These are phyloP conservation scores for Dorcus hopei DNA, from an alignment of 2,888 invertebrate species.

Conservation along the genomic window DNA sequence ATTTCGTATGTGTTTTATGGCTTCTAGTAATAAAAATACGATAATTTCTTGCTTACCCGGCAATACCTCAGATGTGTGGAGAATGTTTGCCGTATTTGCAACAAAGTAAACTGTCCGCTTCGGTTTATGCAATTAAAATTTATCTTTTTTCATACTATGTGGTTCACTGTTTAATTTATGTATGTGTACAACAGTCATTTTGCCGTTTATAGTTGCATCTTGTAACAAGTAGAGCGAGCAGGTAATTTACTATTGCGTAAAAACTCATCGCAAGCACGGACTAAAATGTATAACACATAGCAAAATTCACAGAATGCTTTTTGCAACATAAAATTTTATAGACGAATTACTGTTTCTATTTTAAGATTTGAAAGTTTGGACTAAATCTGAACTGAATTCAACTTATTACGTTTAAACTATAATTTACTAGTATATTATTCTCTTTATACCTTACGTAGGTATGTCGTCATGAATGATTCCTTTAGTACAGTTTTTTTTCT, in stretches of 20 bases:
- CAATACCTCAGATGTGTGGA: not conserved
- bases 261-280: too few relatives aligned
- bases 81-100: conserved; percentile 1
- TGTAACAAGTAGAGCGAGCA: not conserved
- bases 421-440: too few relatives aligned
- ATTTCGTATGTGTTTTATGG: conserved; percentile 4
- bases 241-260: not conserved
- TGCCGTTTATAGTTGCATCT: not conserved
- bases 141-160: not conserved
- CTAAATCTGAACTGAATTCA: too few relatives aligned
- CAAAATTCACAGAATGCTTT: too few relatives aligned
- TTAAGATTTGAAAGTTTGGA: too few relatives aligned
- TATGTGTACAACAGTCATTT: not conserved
- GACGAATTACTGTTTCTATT: too few relatives aligned
- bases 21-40: conserved; percentile 3
- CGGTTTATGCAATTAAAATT: not conserved
- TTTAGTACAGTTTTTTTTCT: too few relatives aligned
- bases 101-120: not conserved
- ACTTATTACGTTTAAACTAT: too few relatives aligned
- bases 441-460: too few relatives aligned
- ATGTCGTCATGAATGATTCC: too few relatives aligned
- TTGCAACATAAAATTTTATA: too few relatives aligned
- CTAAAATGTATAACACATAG: too few relatives aligned
- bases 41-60: conserved; percentile 1
- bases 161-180: not conserved